Base-by-base conservation (phyloP, 2,113 vertebrate species). In the Forbesichthys papilliferus region DNA sequence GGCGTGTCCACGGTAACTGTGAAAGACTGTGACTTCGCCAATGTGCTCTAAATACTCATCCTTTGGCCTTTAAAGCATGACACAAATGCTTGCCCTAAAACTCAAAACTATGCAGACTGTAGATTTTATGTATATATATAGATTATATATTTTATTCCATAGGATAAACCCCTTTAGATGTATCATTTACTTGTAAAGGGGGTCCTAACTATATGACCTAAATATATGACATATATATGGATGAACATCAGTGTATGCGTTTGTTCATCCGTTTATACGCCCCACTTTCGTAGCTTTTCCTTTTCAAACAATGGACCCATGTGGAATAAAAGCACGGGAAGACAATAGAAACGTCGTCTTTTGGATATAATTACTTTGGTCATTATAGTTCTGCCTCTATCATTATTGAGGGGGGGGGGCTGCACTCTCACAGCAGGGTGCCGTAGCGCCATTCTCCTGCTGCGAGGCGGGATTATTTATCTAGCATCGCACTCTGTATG, bases 281-380 rank as follows among this genome's bases (percentile, higher is more conserved):
- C 13, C n/a, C 14, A 14, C 13, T 18, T 56, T 2, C 54, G 5
- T 18, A n/a, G 16, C 3, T 27, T 58, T 71, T 5, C 0, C 63
- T 42, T 53, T 62, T 14, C 13, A 59, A 52, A 63, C 69, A 63
- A 84, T 68, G 64, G 69, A 20, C 55, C 20, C 34, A 16, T 66
- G 56, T 47, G 36, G 48, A 42, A 69, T 55, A 64, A 67, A 27
- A 74, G 60, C 56, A 61, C 49, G 68, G 66, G 61, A 46, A 81
- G 64, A 89, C 78, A 79, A 81, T 87, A 87, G 84, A 75, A 80
- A 83, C 80, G 85, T 61, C 27, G 80, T 87, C 80, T 90, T 65
- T 77, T 79, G 71, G 84, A 84, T 88, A 69, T 88, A 86, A 86
- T 90, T 88, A 75, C 86, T 71, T 51, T 69, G 18, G 65, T 75